Conservation (phyloP, 2,797 vertebrate species). For the Percopsis omiscomaycus region DNA sequence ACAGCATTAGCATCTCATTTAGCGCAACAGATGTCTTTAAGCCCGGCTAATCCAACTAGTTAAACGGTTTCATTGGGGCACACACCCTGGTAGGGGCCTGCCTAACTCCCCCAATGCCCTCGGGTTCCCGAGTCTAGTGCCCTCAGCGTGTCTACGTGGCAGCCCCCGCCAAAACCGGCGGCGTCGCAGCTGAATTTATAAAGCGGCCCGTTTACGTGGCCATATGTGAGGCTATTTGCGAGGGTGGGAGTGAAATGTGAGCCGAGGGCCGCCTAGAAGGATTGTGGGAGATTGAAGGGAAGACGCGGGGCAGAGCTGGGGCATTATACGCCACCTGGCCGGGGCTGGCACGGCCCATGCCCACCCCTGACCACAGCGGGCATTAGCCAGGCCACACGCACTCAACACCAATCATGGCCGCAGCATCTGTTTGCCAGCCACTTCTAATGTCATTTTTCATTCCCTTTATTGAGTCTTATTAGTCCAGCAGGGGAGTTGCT, state of each 20-base stretch:
- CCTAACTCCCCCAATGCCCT: constrained; percentile 34
- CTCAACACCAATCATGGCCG: constrained; percentile 39
- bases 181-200: constrained; percentile 36
- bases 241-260: neutral
- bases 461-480: constrained; percentile 41
- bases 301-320: neutral
- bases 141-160: constrained; percentile 4
- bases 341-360: neutral
- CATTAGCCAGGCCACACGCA: constrained; percentile 23
- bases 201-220: constrained; percentile 21
- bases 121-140: constrained; percentile 41
- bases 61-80: constrained; percentile 55
- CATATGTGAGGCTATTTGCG: constrained; percentile 33
- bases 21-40: constrained; percentile 60
- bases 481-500: constrained; percentile 9
- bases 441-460: constrained; percentile 36
- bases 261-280: neutral
- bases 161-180: constrained; percentile 33
- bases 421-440: neutral
- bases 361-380: constrained; percentile 10
- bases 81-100: constrained; percentile 28
- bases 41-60: constrained; percentile 62
- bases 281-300: neutral
- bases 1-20: constrained; percentile 26
- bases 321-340: neutral